Conservation (phyloP, 2,888 invertebrate genomes). For the Euphydryas editha region DNA sequence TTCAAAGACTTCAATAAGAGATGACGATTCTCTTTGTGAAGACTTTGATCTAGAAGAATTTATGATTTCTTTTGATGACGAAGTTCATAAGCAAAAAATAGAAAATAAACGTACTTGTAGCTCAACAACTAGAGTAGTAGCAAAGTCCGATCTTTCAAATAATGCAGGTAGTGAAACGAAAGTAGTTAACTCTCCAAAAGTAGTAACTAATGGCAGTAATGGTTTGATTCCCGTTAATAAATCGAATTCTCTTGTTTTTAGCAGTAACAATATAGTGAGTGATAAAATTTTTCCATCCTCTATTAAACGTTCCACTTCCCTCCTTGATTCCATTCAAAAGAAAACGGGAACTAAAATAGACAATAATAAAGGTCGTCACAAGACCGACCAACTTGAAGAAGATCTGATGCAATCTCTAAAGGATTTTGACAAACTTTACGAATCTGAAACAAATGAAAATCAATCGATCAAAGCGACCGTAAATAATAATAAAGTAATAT, state of each 20-base stretch:
- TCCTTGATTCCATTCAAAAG: conserved; percentile 81
- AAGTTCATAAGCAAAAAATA: conserved; percentile 74
- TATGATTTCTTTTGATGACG: conserved; percentile 87
- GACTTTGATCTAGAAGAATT: conserved; percentile 87
- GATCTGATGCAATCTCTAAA: conserved; percentile 80
- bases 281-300: conserved; percentile 79
- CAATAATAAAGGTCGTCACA: conserved; percentile 69
- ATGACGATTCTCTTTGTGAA: conserved; percentile 82
- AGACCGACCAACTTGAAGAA: conserved; percentile 76
- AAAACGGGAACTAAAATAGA: conserved; percentile 64
- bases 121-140: conserved; percentile 76
- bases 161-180: conserved; percentile 66
- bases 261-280: conserved; percentile 77
- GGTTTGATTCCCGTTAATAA: conserved; percentile 77
- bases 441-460: conserved; percentile 67
- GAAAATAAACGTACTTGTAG: conserved; percentile 77
- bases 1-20: conserved; percentile 74
- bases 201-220: conserved; percentile 55
- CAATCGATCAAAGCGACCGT: conserved; percentile 57
- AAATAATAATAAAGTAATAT: conserved; percentile 51
- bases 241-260: conserved; percentile 83
- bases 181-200: conserved; percentile 67
- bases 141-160: conserved; percentile 60
- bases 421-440: conserved; percentile 79
- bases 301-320: conserved; percentile 82